Percentiles rank a stretch among this genome's conserved stretches.
phyloP scores from a whole-genome alignment of 2,888 invertebrate species.

The Spisula subtruncata region DNA sequence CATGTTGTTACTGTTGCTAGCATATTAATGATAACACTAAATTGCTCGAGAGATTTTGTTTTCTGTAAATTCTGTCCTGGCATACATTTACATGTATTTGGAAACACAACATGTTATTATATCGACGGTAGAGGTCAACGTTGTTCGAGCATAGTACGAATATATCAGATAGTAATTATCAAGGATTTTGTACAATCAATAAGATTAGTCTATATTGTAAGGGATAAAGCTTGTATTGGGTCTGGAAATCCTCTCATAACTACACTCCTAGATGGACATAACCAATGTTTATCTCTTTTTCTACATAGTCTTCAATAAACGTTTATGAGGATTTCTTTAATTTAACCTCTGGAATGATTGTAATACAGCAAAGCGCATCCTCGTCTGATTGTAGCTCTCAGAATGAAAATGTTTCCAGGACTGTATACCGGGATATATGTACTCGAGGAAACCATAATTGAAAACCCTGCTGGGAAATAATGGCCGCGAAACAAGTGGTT shows the following conservation, averaged over 20 bases:
- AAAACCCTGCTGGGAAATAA: not conserved
- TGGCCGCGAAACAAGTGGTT: conserved; percentile 2
- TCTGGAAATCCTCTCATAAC: conserved; percentile 18
- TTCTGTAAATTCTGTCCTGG: not conserved
- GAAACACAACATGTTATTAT: not conserved
- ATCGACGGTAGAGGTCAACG: not conserved
- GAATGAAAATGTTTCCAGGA: conserved; percentile 6
- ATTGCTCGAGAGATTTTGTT: not conserved
- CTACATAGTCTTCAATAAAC: not conserved
- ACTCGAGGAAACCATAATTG: not conserved
- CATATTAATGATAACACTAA: no score
- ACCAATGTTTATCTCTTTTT: conserved; percentile 14
- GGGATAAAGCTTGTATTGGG: conserved; percentile 10
- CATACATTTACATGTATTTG: no score
- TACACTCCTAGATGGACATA: conserved; percentile 4
- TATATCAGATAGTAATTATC: conserved; percentile 9
- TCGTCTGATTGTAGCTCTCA: not conserved
- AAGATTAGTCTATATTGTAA: conserved; percentile 22
- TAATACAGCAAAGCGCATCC: not conserved
- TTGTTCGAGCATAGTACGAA: not conserved
- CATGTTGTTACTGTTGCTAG: no score
- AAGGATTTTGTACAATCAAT: not conserved
- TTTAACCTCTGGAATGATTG: conserved; percentile 23
- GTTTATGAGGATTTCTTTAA: not conserved
- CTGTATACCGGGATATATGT: not conserved